Evolutionary conservation across 2,888 invertebrate species (phyloP).

Genomic region (Tholera decimalis): DNA sequence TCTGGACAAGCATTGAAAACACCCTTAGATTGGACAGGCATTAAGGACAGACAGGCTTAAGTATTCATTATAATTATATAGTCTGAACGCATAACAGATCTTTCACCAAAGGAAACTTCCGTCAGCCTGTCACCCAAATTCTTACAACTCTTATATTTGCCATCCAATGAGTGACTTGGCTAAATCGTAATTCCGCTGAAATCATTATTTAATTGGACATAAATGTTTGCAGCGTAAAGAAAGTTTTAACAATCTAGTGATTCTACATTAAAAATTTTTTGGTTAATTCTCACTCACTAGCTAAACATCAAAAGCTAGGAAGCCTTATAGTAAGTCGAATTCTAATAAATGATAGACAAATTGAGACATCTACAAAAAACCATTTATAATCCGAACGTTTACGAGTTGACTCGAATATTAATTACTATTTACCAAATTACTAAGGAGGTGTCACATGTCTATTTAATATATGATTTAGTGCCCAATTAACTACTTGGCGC

Average conservation of each 20-base stretch:
- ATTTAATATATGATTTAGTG: slow-evolving; percentile 58
- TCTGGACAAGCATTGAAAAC: neutral
- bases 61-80: neutral
- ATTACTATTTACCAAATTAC: slow-evolving; percentile 32
- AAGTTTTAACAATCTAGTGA: no score
- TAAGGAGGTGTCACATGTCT: slow-evolving; percentile 41
- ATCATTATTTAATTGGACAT: slow-evolving; percentile 1
- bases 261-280: no score
- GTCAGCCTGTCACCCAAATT: slow-evolving; percentile 49
- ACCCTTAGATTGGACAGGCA: slow-evolving; percentile 3
- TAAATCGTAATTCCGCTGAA: neutral
- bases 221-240: no score
- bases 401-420: slow-evolving; percentile 31
- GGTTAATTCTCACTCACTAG: no score
- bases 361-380: slow-evolving; percentile 18
- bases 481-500: slow-evolving; percentile 52
- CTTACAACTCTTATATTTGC: slow-evolving; percentile 28
- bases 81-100: neutral
- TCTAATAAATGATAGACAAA: neutral
- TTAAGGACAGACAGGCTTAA: no score
- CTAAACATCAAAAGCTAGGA: neutral
- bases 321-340: neutral
- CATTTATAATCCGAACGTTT: slow-evolving; percentile 26
- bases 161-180: no score
- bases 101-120: slow-evolving; percentile 42